A percentile compares a stretch with the other conserved stretches of the same genome.
Conservation (phyloP, 2,113 vertebrate genomes). For the Maccullochella peelii region DNA sequence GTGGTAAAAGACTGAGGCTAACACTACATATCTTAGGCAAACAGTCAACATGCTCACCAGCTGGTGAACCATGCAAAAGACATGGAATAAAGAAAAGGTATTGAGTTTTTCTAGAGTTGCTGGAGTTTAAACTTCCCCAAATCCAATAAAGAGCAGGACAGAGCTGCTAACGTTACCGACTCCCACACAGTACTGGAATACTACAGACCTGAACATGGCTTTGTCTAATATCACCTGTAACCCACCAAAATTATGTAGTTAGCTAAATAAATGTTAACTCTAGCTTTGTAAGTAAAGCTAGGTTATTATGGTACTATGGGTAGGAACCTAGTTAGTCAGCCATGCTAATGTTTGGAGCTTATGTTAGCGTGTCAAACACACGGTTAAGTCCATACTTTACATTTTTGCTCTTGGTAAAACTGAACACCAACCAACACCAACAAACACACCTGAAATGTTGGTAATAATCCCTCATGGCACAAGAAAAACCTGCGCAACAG, state of each 20-base stretch:
- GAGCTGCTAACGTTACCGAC: background rate
- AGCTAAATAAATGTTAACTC: background rate
- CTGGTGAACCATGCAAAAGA: background rate
- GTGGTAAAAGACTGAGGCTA: background rate
- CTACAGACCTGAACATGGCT: too few species aligned
- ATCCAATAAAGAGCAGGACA: background rate
- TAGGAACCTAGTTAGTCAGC: background rate
- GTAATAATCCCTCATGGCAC: background rate
- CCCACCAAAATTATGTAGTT: background rate
- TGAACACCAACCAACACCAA: too few species aligned
- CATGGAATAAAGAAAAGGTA: background rate
- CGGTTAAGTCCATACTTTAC: too few species aligned
- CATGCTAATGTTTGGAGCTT: background rate
- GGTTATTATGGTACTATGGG: too few species aligned
- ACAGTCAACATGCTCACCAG: background rate
- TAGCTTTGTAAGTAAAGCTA: too few species aligned
- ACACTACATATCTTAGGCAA: background rate
- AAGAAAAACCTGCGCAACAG: background rate
- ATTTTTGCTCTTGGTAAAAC: background rate
- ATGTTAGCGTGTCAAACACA: background rate
- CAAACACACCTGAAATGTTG: background rate
- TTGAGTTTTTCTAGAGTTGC: background rate
- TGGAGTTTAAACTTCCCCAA: background rate
- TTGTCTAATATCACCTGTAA: background rate
- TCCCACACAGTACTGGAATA: too few species aligned